These are phyloP conservation scores for Tachystola acroxantha DNA, from an alignment of 2,888 invertebrate species.

Conservation along the genomic window DNA sequence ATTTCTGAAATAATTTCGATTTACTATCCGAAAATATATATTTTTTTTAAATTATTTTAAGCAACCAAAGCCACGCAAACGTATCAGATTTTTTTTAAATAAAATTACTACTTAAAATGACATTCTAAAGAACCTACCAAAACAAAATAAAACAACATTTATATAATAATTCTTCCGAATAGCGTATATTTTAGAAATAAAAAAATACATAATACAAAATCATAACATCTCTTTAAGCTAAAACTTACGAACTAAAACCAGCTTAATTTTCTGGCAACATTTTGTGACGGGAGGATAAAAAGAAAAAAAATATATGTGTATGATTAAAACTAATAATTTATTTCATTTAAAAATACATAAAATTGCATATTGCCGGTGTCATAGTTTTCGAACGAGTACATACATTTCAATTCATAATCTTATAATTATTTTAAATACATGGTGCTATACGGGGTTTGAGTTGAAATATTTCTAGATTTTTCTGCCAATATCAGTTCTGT, in stretches of 20 bases:
- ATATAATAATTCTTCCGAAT: conserved; percentile 63
- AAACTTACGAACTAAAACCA: conserved; percentile 25
- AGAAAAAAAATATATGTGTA: conserved; percentile 25
- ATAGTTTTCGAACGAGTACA: conserved; percentile 10
- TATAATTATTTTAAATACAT: conserved; percentile 11
- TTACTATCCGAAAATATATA: too few relatives aligned
- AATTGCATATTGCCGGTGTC: conserved; percentile 38
- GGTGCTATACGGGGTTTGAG: conserved; percentile 2
- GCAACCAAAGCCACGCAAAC: too few relatives aligned
- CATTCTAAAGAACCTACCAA: background rate
- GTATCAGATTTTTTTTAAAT: too few relatives aligned
- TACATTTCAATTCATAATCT: conserved; percentile 12
- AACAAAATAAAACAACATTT: conserved; percentile 45
- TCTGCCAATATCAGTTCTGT: too few relatives aligned
- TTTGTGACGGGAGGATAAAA: conserved; percentile 10
- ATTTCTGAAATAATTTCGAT: too few relatives aligned
- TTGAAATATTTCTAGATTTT: too few relatives aligned
- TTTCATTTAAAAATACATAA: conserved; percentile 44
- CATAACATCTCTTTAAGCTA: conserved; percentile 49
- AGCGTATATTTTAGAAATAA: conserved; percentile 68
- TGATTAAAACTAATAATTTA: conserved; percentile 50
- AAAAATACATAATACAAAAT: conserved; percentile 61
- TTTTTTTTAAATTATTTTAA: too few relatives aligned
- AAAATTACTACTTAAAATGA: too few relatives aligned
- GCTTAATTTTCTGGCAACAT: conserved; percentile 6